These are phyloP conservation scores for Coracias cyanogaster DNA, from an alignment of 2,797 vertebrate species.

Conservation along the genomic window DNA sequence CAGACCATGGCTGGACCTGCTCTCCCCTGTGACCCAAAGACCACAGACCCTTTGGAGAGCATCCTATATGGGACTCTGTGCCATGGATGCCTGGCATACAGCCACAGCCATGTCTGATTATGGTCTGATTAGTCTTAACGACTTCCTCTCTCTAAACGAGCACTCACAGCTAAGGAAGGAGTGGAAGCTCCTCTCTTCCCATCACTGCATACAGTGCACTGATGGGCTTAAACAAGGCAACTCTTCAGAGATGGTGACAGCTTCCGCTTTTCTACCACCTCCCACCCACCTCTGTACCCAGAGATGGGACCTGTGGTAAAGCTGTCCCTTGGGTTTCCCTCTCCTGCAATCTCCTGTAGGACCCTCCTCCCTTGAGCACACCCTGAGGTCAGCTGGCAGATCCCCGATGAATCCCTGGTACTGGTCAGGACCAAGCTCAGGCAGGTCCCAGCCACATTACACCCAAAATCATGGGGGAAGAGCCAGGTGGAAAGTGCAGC, in stretches of 20 bases:
- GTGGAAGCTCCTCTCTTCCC: slow-evolving; percentile 27
- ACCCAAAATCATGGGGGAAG: background rate
- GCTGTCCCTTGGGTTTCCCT: background rate
- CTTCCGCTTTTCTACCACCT: background rate
- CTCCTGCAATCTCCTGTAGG: accelerated
- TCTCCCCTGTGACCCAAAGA: background rate
- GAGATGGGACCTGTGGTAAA: accelerated
- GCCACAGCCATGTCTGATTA: background rate
- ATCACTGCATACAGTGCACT: background rate
- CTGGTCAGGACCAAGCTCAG: background rate
- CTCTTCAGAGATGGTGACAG: background rate
- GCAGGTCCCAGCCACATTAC: background rate
- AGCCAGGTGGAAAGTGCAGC: background rate
- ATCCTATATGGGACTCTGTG: background rate
- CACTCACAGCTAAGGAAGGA: slow-evolving; percentile 15
- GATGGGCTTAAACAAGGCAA: background rate
- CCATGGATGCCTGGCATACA: background rate
- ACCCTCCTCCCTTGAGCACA: accelerated
- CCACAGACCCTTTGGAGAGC: accelerated
- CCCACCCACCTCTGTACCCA: background rate
- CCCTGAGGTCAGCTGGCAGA: background rate
- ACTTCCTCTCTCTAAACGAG: slow-evolving; percentile 46
- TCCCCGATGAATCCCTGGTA: accelerated
- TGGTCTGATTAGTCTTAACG: slow-evolving; percentile 52
- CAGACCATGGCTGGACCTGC: background rate